Conservation (phyloP, 2,113 vertebrate species). For the Triplophysa rosa region DNA sequence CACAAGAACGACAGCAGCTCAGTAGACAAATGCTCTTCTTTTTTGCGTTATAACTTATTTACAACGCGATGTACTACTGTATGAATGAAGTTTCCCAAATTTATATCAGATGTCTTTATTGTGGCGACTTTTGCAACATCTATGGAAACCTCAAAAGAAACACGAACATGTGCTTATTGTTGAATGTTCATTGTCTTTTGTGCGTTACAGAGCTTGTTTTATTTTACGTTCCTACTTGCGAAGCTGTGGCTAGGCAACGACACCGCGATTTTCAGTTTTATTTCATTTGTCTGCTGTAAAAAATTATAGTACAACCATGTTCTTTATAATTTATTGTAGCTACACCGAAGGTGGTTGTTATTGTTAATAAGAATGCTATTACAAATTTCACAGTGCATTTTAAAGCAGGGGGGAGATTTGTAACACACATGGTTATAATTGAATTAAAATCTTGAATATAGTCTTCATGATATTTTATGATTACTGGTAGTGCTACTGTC, state of each 20-base stretch:
- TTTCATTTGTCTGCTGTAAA: too few relatives aligned
- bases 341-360: too few relatives aligned
- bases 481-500: too few relatives aligned
- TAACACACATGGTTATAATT: too few relatives aligned
- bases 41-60: slow-evolving; percentile 12
- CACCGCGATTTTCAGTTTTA: background rate
- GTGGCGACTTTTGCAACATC: background rate
- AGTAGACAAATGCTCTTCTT: too few relatives aligned
- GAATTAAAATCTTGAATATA: too few relatives aligned
- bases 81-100: background rate
- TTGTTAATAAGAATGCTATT: background rate
- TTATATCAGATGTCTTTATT: background rate
- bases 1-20: background rate
- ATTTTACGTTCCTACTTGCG: background rate
- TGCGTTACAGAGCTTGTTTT: background rate
- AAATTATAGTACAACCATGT: too few relatives aligned
- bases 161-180: background rate
- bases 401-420: background rate
- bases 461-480: too few relatives aligned
- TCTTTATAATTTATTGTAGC: too few relatives aligned
- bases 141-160: background rate
- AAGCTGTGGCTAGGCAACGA: background rate
- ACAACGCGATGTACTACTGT: background rate
- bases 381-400: background rate
- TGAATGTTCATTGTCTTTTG: background rate